Conservation (phyloP, 2,888 invertebrate genomes). For the Rhyacophila evoluta region DNA sequence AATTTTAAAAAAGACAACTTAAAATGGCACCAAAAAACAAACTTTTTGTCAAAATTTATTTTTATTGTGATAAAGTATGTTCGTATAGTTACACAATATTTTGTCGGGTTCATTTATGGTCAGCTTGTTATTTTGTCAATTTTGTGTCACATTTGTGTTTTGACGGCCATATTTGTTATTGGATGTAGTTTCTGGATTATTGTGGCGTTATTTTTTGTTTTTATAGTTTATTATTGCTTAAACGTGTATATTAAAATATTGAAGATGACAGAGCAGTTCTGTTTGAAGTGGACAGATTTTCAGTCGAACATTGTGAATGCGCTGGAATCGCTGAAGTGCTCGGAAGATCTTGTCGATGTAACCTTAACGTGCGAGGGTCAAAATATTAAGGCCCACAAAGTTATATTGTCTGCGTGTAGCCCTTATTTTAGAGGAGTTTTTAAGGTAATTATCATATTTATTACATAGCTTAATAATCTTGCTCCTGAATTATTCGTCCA, state of each 20-base stretch:
- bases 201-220: constrained; percentile 9
- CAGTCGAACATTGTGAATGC: constrained; percentile 78
- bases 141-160: constrained; percentile 13
- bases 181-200: neutral
- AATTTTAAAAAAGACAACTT: too few relatives aligned
- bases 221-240: neutral
- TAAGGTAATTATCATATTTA: constrained; percentile 66
- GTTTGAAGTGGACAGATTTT: constrained; percentile 82
- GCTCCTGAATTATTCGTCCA: neutral
- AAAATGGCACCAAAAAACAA: too few relatives aligned
- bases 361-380: constrained; percentile 80
- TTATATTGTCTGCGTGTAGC: constrained; percentile 80
- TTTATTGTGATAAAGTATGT: too few relatives aligned
- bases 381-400: constrained; percentile 80
- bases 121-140: constrained; percentile 7
- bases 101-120: neutral
- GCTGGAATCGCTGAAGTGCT: constrained; percentile 76
- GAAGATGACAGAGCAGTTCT: constrained; percentile 75
- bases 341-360: constrained; percentile 79
- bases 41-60: too few relatives aligned
- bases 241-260: neutral
- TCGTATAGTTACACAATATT: neutral
- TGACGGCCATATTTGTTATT: constrained; percentile 22
- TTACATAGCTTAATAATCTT: neutral
- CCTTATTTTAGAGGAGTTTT: constrained; percentile 81